Conservation (phyloP, 2,797 vertebrate species). For the Eulemur albifrons region DNA sequence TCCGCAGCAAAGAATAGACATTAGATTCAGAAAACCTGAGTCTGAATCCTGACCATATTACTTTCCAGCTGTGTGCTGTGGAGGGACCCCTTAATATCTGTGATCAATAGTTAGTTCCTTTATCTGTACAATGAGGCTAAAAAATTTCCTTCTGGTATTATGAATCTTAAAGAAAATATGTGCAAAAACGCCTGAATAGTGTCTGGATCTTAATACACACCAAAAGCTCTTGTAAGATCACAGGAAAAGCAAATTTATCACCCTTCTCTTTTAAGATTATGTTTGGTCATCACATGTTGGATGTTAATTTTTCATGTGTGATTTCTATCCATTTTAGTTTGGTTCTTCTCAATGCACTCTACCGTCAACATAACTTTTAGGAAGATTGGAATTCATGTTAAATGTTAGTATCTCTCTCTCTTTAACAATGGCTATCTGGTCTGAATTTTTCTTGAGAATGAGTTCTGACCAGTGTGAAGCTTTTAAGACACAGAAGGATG, state of each 20-base stretch:
- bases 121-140: neutral
- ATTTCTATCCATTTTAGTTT: neutral
- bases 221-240: neutral
- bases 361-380: neutral
- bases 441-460: neutral
- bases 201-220: neutral
- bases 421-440: neutral
- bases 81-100: neutral
- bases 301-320: neutral
- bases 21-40: neutral
- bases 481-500: rapidly evolving
- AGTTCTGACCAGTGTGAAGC: neutral
- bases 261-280: neutral
- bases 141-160: neutral
- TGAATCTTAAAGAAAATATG: neutral
- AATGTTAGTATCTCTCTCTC: neutral
- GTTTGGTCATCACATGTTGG: neutral
- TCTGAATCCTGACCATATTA: neutral
- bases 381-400: neutral
- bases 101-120: neutral
- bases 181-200: neutral
- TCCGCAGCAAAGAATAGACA: neutral
- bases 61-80: neutral
- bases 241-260: neutral
- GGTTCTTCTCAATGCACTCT: neutral